Evolutionary conservation across 2,797 vertebrate genomes (phyloP), one percentile per base, ranked within the genome.

Genomic region (Lemur catta): DNA sequence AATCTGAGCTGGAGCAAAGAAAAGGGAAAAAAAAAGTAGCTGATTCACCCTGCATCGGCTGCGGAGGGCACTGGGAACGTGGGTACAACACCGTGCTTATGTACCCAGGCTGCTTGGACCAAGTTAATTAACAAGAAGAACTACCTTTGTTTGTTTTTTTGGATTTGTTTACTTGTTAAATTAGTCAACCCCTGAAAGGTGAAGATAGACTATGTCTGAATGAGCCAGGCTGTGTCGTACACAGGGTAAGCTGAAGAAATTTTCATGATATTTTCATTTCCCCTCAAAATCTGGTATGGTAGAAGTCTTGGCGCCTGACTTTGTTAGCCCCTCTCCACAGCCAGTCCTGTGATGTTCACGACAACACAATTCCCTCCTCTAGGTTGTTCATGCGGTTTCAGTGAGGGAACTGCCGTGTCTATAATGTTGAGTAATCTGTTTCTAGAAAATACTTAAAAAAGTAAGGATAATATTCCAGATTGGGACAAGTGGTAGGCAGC

Each of bases 381-480:
- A 55, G 30, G 24, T 69, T 24, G 17, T 89, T 69, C 33, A 17
- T 12, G 26, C 2, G 72, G 41, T 55, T 92, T 69, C 10, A 59
- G 18, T 41, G 20, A 94, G 28, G 28, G 8, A 18, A 4, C 14
- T 50, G 65, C 5, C 7, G 52, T 2, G 33, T 50, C 5, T 75
- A 2, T 24, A 22, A 80, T 33, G 38, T 1, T 92, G 72, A n/a
- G 22, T 43, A 79, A 46, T 55, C 20, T 78, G 10, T 75, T 97
- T 94, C 63, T 71, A 65, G 28, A 96, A 94, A 96, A 72, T 41
- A 38, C 48, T 74, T 90, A 24, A 50, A 65, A 88, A 74, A 91
- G 24, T 52, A 41, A 59, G 30, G 22, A 28, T 48, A 33, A 85
- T 71, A 79, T 91, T 90, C 48, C 30, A 93, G 79, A 59, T n/a